Evolutionary conservation across 1,140 invertebrate species (phyloP).

Genomic region (Ooceraea biroi): DNA sequence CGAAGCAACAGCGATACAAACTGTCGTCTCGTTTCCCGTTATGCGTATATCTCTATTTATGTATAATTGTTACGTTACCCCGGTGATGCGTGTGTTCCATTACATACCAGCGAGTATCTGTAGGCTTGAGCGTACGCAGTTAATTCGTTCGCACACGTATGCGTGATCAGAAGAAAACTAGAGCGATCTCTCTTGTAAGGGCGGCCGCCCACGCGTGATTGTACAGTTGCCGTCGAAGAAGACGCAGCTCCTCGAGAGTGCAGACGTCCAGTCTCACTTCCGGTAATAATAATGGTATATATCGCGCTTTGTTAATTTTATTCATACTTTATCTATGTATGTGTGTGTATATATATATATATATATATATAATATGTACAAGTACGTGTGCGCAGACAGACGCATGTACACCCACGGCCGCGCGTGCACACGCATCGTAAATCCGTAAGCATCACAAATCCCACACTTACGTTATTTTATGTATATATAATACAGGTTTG

Average conservation of each 20-base stretch:
- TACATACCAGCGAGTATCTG: conserved; percentile 54
- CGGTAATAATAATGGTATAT: conserved; percentile 43
- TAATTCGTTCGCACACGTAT: conserved; percentile 60
- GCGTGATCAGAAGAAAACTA: conserved; percentile 52
- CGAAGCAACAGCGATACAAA: conserved; percentile 37
- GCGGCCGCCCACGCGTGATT: conserved; percentile 68
- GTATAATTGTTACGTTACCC: conserved; percentile 2
- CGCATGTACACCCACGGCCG: neutral
- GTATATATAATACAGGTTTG: too few relatives aligned
- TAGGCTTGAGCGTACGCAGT: conserved; percentile 63
- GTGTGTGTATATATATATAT: conserved; percentile 27
- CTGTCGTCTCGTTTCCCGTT: conserved; percentile 13
- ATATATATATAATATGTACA: too few relatives aligned
- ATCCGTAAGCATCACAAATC: too few relatives aligned
- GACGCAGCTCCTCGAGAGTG: conserved; percentile 24
- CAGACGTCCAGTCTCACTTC: conserved; percentile 59
- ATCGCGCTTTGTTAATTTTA: conserved; percentile 15
- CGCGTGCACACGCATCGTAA: neutral
- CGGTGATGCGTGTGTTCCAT: neutral
- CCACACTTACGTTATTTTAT: too few relatives aligned
- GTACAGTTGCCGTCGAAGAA: conserved; percentile 69
- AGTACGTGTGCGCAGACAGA: too few relatives aligned
- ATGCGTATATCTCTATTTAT: conserved; percentile 45
- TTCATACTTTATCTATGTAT: conserved; percentile 14
- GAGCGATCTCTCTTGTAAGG: conserved; percentile 31